A percentile compares a stretch with the other conserved stretches of the same genome.
These are phyloP conservation scores for Drosophila athabasca DNA, from an alignment of 1,140 invertebrate genomes.

Conservation along the genomic window DNA sequence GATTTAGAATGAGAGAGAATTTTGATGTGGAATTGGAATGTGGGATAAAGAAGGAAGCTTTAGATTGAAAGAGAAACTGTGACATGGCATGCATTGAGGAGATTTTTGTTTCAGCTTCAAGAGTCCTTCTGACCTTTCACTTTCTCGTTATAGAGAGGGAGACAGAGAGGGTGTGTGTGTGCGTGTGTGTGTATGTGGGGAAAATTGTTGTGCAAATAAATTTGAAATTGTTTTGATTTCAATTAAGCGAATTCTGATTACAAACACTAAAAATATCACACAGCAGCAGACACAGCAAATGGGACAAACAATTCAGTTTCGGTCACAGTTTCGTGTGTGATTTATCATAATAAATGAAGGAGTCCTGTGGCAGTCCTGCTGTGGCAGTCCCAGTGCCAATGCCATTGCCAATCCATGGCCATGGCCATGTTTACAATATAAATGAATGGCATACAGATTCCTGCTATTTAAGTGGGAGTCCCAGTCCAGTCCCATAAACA, in stretches of 20 bases:
- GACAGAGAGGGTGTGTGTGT: not conserved
- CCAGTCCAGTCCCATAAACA: slow-evolving; percentile 34
- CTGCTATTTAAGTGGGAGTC: slow-evolving; percentile 60
- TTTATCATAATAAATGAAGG: slow-evolving; percentile 80
- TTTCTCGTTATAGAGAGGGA: not conserved
- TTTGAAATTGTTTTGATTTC: slow-evolving; percentile 67
- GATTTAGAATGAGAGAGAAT: not conserved
- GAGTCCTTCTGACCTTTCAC: slow-evolving; percentile 24
- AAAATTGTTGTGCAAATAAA: slow-evolving; percentile 68
- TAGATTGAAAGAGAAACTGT: slow-evolving; percentile 15
- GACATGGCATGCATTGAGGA: slow-evolving; percentile 44
- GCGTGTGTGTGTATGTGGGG: not conserved
- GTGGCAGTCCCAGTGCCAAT: no score
- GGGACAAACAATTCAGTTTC: not conserved
- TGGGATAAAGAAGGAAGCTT: no score
- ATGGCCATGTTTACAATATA: slow-evolving; percentile 58
- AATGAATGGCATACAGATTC: slow-evolving; percentile 77
- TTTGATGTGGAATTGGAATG: slow-evolving; percentile 2
- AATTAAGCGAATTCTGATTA: slow-evolving; percentile 66
- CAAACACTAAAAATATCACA: slow-evolving; percentile 79
- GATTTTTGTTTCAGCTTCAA: slow-evolving; percentile 27
- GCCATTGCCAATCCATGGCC: slow-evolving; percentile 5
- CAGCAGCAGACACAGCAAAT: slow-evolving; percentile 5
- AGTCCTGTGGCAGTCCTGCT: not conserved
- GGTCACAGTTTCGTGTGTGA: slow-evolving; percentile 47